phyloP scores from a whole-genome alignment of 2,888 invertebrate genomes.

The Operophtera brumata region DNA sequence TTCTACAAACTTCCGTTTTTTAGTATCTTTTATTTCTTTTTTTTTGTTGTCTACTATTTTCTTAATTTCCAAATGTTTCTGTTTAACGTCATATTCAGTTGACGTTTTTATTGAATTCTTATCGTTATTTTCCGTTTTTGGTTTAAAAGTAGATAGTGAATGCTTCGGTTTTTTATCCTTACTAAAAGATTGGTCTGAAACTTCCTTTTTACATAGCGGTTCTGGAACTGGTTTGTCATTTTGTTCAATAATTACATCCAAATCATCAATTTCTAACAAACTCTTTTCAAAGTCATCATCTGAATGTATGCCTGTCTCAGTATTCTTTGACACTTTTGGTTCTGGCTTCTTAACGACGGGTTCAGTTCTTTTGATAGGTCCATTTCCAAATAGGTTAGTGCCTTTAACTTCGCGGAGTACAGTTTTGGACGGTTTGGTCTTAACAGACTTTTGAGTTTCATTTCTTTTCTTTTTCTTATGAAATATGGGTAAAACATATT shows the following conservation, averaged over 20 bases:
- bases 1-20: conserved; percentile 54
- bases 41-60: conserved; percentile 30
- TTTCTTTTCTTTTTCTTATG: conserved; percentile 56
- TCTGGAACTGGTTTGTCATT: conserved; percentile 11
- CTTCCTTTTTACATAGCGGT: conserved; percentile 8
- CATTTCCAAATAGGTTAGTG: conserved; percentile 82
- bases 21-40: conserved; percentile 42
- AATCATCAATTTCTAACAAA: conserved; percentile 83
- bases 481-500: neutral
- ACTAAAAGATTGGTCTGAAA: conserved; percentile 8
- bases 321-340: conserved; percentile 56
- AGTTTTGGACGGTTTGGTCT: conserved; percentile 46
- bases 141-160: conserved; percentile 11
- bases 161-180: conserved; percentile 11
- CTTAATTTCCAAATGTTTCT: conserved; percentile 13
- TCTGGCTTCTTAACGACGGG: conserved; percentile 59
- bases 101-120: neutral
- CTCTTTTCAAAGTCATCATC: conserved; percentile 87
- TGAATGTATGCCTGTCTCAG: conserved; percentile 81
- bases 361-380: conserved; percentile 81
- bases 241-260: conserved; percentile 43
- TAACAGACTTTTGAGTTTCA: conserved; percentile 43
- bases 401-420: conserved; percentile 65
- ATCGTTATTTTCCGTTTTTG: conserved; percentile 3
- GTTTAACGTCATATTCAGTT: conserved; percentile 4